phyloP scores from a whole-genome alignment of 1,140 invertebrate species.

The Heliconius eleuchia region DNA sequence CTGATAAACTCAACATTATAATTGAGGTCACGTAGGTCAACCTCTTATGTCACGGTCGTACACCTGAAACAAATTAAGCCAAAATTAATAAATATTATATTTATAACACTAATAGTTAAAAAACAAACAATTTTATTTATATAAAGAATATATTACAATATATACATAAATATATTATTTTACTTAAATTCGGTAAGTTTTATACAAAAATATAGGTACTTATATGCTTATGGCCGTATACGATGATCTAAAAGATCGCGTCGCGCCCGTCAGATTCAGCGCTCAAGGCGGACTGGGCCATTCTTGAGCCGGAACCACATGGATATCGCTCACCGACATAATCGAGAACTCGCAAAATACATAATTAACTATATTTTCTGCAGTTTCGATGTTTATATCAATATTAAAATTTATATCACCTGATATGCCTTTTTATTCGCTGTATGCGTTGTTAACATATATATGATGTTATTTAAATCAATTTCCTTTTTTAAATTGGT shows the following conservation, averaged over 20 bases:
- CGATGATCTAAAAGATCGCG: constrained; percentile 71
- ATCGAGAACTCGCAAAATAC: constrained; percentile 32
- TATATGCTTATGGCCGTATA: not conserved
- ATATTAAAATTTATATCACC: constrained; percentile 10
- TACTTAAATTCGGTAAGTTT: not conserved
- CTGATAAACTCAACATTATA: no score
- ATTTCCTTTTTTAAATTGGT: constrained; percentile 34
- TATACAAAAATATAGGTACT: not conserved
- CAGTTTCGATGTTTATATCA: constrained; percentile 21
- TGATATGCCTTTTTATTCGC: not conserved
- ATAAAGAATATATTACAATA: not conserved
- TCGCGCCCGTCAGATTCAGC: constrained; percentile 56
- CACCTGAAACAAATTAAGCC: not conserved
- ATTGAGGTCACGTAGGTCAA: constrained; percentile 7
- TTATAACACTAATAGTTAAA: constrained; percentile 12
- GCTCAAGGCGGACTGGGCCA: constrained; percentile 77
- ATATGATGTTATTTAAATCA: constrained; percentile 25
- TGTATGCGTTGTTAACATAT: constrained; percentile 1
- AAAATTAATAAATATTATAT: not conserved
- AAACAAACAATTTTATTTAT: not conserved
- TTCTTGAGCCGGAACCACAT: constrained; percentile 74
- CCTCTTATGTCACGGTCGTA: constrained; percentile 9
- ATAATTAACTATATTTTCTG: constrained; percentile 14
- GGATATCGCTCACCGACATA: constrained; percentile 49
- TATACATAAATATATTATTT: not conserved